Conservation (phyloP, 2,113 vertebrate species). For the Sterna hirundo region DNA sequence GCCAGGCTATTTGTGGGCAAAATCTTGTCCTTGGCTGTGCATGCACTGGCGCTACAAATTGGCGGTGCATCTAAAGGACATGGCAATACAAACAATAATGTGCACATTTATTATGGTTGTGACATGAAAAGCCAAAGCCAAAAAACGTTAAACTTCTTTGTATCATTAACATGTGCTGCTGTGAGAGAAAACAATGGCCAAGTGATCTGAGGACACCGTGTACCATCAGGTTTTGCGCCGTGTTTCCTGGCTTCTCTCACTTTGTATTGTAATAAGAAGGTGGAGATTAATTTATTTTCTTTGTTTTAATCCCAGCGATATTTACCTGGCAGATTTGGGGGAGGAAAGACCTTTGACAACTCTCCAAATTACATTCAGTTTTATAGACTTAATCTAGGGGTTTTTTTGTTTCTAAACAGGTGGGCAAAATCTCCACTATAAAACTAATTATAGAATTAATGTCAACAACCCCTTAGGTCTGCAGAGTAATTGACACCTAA, state of each 20-base stretch:
- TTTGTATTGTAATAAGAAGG: constrained; percentile 63
- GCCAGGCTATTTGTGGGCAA: background rate
- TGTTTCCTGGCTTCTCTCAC: constrained; percentile 57
- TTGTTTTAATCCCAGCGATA: constrained; percentile 40
- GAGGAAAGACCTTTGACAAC: constrained; percentile 5
- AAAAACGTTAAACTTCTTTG: constrained; percentile 48
- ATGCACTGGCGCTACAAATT: background rate
- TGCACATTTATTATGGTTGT: constrained; percentile 45
- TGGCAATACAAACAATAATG: constrained; percentile 49
- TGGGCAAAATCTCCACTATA: background rate
- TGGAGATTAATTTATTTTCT: constrained; percentile 25
- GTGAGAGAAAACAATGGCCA: constrained; percentile 43
- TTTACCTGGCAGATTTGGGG: constrained; percentile 19
- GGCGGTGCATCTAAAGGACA: constrained; percentile 29
- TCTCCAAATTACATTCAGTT: background rate
- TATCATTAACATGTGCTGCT: constrained; percentile 43
- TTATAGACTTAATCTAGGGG: background rate
- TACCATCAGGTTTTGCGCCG: constrained; percentile 52
- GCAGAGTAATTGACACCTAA: background rate
- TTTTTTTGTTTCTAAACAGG: background rate
- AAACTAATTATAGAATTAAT: background rate
- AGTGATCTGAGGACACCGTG: constrained; percentile 62
- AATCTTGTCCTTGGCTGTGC: background rate
- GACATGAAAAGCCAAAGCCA: constrained; percentile 53
- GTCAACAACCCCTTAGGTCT: background rate